Base-by-base conservation (phyloP, 2,113 vertebrate species). In the Cyprinodon variegatus region DNA sequence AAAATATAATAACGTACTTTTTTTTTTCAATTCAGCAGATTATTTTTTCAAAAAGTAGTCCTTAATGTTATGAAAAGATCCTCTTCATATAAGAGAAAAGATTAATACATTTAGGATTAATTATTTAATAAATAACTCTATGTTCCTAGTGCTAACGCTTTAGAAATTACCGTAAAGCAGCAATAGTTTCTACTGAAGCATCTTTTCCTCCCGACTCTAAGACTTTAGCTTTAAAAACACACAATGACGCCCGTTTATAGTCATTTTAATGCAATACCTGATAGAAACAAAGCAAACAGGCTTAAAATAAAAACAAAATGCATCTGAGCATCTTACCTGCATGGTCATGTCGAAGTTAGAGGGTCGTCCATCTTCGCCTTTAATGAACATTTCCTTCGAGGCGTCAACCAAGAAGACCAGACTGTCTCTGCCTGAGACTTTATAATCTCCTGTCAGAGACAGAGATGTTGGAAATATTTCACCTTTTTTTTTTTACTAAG, bases 361-460 rank as follows among this genome's bases (percentile, higher is more conserved):
- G 9, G 91, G 75, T 39, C 92, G 90, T 53, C 87, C 89, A 0
- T 95, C 89, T 84, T 83, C 93, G 6, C 90, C 90, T 61, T 92
- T 89, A 41, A 96, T 86, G 88, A 99, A 99, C 98, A 99, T 99
- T 81, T 96, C 93, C 76, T 90, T 94, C 22, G 97, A 98, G 4
- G 95, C 95, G 86, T 99, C 98, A n/a, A 99, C 96, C 79, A 99
- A 82, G 79, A 99, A 99, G 65, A 99, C 95, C 78, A 99, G 87
- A 79, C 97, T 96, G 89, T 99, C 97, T 84, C 97, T 95, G 17
- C 98, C 98, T 1, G 92, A 91, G 86, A 85, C 83, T 79, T 88
- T 95, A 86, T 94, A 92, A 15, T 95, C 92, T 70, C 74, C 95
- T 97, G 1, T 81, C 11, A 72, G 68, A 81, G 9, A 82, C 37